These are phyloP conservation scores for Ptyas mucosa DNA, from an alignment of 2,113 vertebrate genomes.

Conservation along the genomic window DNA sequence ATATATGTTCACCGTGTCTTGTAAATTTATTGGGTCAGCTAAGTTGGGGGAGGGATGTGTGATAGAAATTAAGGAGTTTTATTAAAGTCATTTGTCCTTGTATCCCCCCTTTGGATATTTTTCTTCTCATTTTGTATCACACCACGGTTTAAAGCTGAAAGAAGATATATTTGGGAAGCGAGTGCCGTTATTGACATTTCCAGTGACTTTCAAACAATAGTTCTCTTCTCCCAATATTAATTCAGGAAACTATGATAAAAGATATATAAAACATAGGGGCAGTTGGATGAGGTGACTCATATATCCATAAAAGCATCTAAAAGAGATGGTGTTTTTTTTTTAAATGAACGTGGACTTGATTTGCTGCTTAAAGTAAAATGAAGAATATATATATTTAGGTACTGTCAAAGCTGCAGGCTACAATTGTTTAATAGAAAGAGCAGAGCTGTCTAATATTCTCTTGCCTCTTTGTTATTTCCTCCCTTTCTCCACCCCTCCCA, in stretches of 20 bases:
- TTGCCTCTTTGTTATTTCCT: not conserved
- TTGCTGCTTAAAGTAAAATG: not conserved
- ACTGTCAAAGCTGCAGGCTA: not conserved
- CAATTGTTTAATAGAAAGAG: not conserved
- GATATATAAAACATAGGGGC: not conserved
- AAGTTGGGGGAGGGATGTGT: slow-evolving; percentile 33
- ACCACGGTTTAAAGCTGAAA: not conserved
- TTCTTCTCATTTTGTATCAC: not conserved
- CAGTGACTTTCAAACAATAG: not conserved
- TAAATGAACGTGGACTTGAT: not conserved
- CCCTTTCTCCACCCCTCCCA: not conserved
- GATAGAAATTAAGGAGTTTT: slow-evolving; percentile 38
- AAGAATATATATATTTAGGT: not conserved
- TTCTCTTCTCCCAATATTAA: not conserved
- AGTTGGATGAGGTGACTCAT: not conserved
- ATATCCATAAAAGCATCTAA: not conserved
- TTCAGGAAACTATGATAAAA: not conserved
- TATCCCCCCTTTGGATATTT: not conserved
- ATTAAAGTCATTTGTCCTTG: slow-evolving; percentile 58
- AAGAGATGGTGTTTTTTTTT: not conserved
- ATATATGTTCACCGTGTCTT: slow-evolving; percentile 46
- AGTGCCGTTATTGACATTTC: not conserved
- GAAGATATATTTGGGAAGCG: rapidly evolving
- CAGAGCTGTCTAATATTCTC: not conserved
- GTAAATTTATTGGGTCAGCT: slow-evolving; percentile 36